Base-by-base conservation (phyloP, 2,797 vertebrate genomes). In the Alectoris magna region DNA sequence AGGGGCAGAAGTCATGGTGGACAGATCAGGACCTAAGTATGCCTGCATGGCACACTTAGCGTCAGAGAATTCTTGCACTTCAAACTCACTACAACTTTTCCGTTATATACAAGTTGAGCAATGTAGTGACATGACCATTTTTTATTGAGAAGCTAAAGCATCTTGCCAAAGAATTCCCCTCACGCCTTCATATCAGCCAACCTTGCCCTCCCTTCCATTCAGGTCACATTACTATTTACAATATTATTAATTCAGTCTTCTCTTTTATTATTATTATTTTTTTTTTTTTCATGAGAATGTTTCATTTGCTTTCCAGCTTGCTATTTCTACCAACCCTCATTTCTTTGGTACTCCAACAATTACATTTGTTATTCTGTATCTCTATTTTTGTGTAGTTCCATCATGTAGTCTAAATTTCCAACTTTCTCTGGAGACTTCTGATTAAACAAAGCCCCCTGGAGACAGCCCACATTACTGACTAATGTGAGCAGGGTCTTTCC, bases 361-460 rank as follows among this genome's bases (percentile, higher is more conserved):
- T 7, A 0, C 53, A 31, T 59, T 64, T 85, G 38, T 69, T 78
- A 24, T 87, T 95, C 74, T n/a, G 8, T 24, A 72, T n/a, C 70
- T 76, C 67, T 69, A 60, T n/a, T 72, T 90, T 80, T 79, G 68
- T 91, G 69, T 31, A 59, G 60, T 51, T 69, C 53, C 49, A 79
- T 80, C 44, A 27, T 66, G 89, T 84, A 67, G 55, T 68, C 49
- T 70, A 84, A 38, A 84, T 88, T 91, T 91, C 27, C 76, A 11
- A n/a, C 3, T 26, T 38, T 73, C 53, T 70, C 66, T 59, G 62
- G 78, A 93, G 81, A 78, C 1, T 69, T 90, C 22, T 51, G 75
- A 93, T 91, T 94, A 64, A 94, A 88, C n/a, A 83, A 89, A 88
- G 46, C 84, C 36, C 83, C 41, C 31, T 58, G 31, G 58, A 91